These are phyloP conservation scores for Dysmachus trigonus DNA, from an alignment of 2,888 invertebrate species.

Conservation along the genomic window DNA sequence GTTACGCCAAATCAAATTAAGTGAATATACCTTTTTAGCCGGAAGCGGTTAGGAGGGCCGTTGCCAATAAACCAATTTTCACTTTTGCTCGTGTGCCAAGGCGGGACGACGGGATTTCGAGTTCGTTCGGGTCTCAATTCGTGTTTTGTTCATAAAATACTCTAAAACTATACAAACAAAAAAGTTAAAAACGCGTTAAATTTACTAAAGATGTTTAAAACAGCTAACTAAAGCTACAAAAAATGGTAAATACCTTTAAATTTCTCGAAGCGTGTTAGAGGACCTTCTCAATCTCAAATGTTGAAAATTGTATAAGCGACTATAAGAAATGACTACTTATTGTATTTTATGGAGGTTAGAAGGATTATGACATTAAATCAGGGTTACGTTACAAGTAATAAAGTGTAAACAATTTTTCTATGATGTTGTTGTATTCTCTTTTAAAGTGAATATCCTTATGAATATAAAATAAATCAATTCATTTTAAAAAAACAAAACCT, in stretches of 20 bases:
- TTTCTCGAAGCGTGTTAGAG: constrained; percentile 23
- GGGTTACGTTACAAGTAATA: constrained; percentile 29
- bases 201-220: background rate
- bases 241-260: background rate
- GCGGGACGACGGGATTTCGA: background rate
- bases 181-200: background rate
- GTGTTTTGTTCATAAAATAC: background rate
- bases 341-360: constrained; percentile 3
- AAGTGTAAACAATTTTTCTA: constrained; percentile 35
- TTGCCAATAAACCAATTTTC: background rate
- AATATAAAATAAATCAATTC: constrained; percentile 25
- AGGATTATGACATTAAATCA: constrained; percentile 26
- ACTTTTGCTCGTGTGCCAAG: background rate
- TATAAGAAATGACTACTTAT: constrained; percentile 32
- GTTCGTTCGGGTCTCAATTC: background rate
- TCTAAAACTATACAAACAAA: background rate
- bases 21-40: background rate
- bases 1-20: background rate
- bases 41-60: background rate
- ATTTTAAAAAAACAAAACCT: background rate
- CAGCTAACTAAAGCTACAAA: background rate
- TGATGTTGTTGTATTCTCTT: constrained; percentile 38
- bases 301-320: constrained; percentile 33
- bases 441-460: constrained; percentile 26
- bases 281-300: constrained; percentile 30